Conservation (phyloP, 2,888 invertebrate genomes). For the Phyllotreta cruciferae region DNA sequence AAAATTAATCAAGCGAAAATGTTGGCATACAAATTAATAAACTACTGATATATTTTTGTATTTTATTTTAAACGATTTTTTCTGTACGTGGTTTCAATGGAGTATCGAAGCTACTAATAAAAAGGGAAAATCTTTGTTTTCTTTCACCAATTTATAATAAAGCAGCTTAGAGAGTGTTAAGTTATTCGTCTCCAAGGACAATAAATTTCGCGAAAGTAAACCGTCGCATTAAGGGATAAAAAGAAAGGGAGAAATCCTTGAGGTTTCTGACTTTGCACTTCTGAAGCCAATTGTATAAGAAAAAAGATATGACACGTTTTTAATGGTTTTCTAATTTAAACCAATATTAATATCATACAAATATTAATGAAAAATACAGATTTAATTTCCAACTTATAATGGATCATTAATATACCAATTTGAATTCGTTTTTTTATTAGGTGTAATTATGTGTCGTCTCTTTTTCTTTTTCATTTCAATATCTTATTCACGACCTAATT, state of each 20-base stretch:
- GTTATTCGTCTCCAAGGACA: constrained; percentile 29
- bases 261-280: constrained; percentile 7
- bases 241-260: constrained; percentile 27
- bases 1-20: too few species aligned
- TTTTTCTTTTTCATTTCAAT: neutral
- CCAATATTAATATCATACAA: neutral
- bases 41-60: too few species aligned
- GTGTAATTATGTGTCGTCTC: neutral
- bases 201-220: constrained; percentile 27
- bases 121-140: constrained; percentile 20
- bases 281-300: neutral
- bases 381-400: too few species aligned
- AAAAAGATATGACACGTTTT: neutral
- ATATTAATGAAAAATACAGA: neutral
- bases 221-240: constrained; percentile 30
- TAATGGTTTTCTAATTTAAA: neutral
- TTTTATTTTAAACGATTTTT: constrained; percentile 1
- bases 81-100: neutral
- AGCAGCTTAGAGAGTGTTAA: constrained; percentile 28
- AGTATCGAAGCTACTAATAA: constrained; percentile 13
- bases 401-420: too few species aligned
- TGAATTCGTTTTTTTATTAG: too few species aligned
- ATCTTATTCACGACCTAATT: neutral
- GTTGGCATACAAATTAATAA: too few species aligned
- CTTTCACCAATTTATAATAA: constrained; percentile 27